Base-by-base conservation (phyloP, 2,113 vertebrate genomes). In the Vicugna pacos region DNA sequence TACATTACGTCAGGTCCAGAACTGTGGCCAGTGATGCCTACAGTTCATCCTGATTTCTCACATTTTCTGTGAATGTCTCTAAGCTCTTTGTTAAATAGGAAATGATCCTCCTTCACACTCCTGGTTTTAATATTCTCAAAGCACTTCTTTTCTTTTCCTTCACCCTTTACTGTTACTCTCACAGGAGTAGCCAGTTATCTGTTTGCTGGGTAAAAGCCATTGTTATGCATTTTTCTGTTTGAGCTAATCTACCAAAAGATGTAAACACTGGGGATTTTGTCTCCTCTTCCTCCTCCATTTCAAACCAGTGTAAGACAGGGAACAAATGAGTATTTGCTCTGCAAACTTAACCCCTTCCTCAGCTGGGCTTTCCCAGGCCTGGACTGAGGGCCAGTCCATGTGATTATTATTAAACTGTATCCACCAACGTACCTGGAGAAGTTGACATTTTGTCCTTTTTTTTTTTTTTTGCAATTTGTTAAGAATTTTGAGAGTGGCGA, bases 341-440 rank as follows among this genome's bases (percentile, higher is more conserved):
- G 14, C 5, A 35, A 8, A 38, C 17, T 65, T 77, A 46, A 52
- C 32, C 0, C 0, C 28, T 52, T 77, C 26, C 15, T 2, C 10
- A 22, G 0, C 2, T 60, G 12, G 13, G 7, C 22, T 42, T 2
- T 60, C 9, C 1, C 12, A 50, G 56, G 10, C 76, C 24, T 50
- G 1, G 22, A 60, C 3, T 26, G 15, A 13, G 22, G 28, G 1
- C 50, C 30, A 65, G 5, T 10, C 2, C 46, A 48, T 38, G 30
- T 19, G 19, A 4, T 14, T 58, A 14, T 64, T 9, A 62, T 94
- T 65, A 52, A 76, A 48, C 8, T 67, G 1, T 60, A 28, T 69
- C 26, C 6, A 38, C 6, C 30, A 77, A 85, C 1, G 2, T 64
- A 64, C 16, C 26, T 38, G 5, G 30, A 73, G 38, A 96, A 88